These are phyloP conservation scores for Hypena proboscidalis DNA, from an alignment of 2,888 invertebrate species.

Conservation along the genomic window DNA sequence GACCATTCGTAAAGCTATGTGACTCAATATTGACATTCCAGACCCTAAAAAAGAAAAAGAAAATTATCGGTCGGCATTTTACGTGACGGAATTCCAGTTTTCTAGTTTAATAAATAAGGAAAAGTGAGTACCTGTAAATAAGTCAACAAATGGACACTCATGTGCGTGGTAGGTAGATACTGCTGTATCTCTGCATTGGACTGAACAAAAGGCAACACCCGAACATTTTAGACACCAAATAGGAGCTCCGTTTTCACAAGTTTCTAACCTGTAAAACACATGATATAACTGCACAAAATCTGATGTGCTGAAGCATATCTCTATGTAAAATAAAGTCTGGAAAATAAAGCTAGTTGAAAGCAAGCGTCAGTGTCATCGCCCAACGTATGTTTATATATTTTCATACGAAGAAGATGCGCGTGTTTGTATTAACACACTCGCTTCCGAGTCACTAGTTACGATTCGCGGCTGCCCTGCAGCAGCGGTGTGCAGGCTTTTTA, in stretches of 20 bases:
- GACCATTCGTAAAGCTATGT: slow-evolving; percentile 90
- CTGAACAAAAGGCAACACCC: slow-evolving; percentile 91
- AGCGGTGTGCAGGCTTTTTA: not conserved
- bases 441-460: too few species aligned
- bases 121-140: slow-evolving; percentile 87
- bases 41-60: slow-evolving; percentile 77
- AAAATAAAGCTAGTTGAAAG: too few species aligned
- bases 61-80: not conserved
- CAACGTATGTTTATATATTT: too few species aligned
- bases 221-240: slow-evolving; percentile 90
- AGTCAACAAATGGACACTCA: slow-evolving; percentile 90
- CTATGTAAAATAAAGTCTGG: too few species aligned
- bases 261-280: slow-evolving; percentile 56
- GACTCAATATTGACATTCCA: slow-evolving; percentile 92
- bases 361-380: too few species aligned
- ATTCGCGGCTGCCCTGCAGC: too few species aligned
- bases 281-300: not conserved
- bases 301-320: too few species aligned
- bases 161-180: slow-evolving; percentile 88
- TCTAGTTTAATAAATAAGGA: too few species aligned
- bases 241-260: slow-evolving; percentile 80
- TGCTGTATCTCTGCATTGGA: slow-evolving; percentile 87
- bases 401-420: too few species aligned
- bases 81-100: not conserved
- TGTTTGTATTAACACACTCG: too few species aligned